Evolutionary conservation across 2,797 vertebrate genomes (phyloP), one percentile per base, ranked within the genome.

Genomic region (Glossophaga mutica): DNA sequence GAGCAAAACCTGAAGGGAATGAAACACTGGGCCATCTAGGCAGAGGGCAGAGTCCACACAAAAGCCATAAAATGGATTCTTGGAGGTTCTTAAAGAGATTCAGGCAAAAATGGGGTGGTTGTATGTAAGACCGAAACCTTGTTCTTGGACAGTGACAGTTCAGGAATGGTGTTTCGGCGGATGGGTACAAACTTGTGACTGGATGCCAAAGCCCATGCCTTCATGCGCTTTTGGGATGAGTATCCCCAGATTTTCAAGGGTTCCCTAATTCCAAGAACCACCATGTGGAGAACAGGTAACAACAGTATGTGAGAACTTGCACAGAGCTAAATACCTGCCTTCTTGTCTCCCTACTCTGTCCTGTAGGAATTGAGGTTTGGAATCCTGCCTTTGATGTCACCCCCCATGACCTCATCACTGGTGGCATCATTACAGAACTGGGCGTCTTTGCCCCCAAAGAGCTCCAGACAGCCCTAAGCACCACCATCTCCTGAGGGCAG

Each of bases 361-460:
- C 84, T 52, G 14, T 98, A 99, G 99, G 99, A n/a, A 99, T 99
- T 9, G 98, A 98, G 1, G 99, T 99, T 59, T 99, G 99, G 99
- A 99, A 99, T 98, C 99, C 99, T 0, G 99, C 99, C 2, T 99
- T 99, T 2, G 99, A 99, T 21, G 98, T 99, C 94, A 99, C 99
- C 32, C 99, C 99, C n/a, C 99, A 99, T 22, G 98, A 99, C 97
- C 98, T 99, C 94, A 99, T 99, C 98, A 99, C 99, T 0, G 99
- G 99, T 0, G 99, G 99, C 90, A 99, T 99, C 98, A 99, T 99
- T 98, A 99, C 99, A 3, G 99, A 99, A 98, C 97, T 98, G 65
- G 99, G 99, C 0, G 99, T 99, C 96, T 99, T 99, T 97, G 96
- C 98, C 70, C 99, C 99, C 0, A 98, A 98, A 0, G 99, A 99